Base-by-base conservation (phyloP, 2,113 vertebrate species). In the Oplegnathus fasciatus region DNA sequence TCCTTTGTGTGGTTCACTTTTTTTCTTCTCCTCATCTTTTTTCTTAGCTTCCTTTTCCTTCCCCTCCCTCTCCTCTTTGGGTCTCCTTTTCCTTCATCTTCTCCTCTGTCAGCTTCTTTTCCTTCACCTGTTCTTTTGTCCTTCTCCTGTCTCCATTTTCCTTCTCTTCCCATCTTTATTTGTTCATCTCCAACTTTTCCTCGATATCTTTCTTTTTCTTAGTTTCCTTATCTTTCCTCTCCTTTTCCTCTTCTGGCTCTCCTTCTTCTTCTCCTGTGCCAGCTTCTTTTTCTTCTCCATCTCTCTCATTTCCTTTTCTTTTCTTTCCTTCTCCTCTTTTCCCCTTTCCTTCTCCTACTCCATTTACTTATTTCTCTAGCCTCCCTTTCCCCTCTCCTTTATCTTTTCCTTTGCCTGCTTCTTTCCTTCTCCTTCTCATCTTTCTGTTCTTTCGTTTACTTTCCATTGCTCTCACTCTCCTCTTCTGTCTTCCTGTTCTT, bases 401-500 rank as follows among this genome's bases (percentile, higher is more conserved):
- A 44, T 44, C 42, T 44, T 48, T 42, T 40, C 22, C 17, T 71
- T 80, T 9, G 0, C 13, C 42, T 50, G 26, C 60, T 32, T 40
- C 15, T 4, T 2, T 46, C 32, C 40, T 18, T 15, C 20, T 44
- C 7, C 2, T n/a, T n/a, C n/a, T 18, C 5, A 5, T 48, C 46
- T 48, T 48, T 28, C 1, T 55, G 14, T 22, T 3, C 4, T 32
- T 14, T 3, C 11, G 11, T 62, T 6, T 5, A 20, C 18, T 57
- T 24, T 44, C 20, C 24, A 30, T 30, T 55, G 15, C 46, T 48
- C 34, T 28, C 20, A 6, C 7, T 42, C 14, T 48, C 7, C 1
- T 40, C 26, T 34, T 48, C 4, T 2, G 0, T 1, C 2, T 8
- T 18, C 8, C 3, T 40, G 2, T 3, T 7, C 9, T 10, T 22